Conservation (phyloP, 2,113 vertebrate genomes). For the Tringa solitaria region DNA sequence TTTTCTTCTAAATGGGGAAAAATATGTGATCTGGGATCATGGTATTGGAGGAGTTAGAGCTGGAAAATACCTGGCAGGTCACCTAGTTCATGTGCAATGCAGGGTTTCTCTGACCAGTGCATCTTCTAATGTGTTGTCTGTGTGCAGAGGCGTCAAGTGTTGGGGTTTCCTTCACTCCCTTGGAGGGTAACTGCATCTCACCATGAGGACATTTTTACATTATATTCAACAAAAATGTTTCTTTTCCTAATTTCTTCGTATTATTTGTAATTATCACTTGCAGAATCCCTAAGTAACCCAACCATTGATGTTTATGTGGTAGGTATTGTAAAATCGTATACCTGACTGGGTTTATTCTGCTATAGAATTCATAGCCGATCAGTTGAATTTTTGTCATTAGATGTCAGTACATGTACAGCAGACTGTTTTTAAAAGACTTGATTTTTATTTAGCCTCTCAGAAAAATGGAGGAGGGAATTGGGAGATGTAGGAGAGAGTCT, state of each 20-base stretch:
- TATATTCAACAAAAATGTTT: not conserved
- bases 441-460: slow-evolving; percentile 19
- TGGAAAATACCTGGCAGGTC: not conserved
- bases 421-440: not conserved
- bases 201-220: not conserved
- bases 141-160: not conserved
- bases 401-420: slow-evolving; percentile 13
- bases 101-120: not conserved
- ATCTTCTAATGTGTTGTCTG: not conserved
- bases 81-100: not conserved
- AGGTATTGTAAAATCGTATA: not conserved
- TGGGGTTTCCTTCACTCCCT: not conserved
- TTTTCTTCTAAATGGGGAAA: not conserved
- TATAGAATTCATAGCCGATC: not conserved
- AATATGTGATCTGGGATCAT: not conserved
- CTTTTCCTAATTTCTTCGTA: not conserved
- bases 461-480: slow-evolving; percentile 17
- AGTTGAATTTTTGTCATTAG: slow-evolving; percentile 53
- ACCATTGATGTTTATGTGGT: not conserved
- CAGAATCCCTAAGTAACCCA: not conserved
- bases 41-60: not conserved
- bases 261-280: not conserved
- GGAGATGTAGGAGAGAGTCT: not conserved
- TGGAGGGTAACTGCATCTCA: not conserved
- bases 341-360: not conserved